phyloP scores from a whole-genome alignment of 2,797 vertebrate species.

The Diplodus sargus region DNA sequence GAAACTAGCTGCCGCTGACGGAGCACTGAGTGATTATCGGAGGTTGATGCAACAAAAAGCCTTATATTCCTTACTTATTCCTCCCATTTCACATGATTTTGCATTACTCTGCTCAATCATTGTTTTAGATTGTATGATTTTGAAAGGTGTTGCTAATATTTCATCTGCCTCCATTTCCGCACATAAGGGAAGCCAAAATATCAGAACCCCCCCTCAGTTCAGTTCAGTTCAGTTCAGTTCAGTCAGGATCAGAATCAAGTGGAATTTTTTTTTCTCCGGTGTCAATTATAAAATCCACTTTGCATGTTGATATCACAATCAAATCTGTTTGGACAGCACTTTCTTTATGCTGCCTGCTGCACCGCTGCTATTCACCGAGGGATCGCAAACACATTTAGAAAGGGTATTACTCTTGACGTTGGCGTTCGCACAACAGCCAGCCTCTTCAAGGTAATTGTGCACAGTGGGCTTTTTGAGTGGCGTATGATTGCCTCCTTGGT shows the following conservation, averaged over 20 bases:
- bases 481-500: conserved; percentile 45
- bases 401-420: conserved; percentile 47
- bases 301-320: conserved; percentile 14
- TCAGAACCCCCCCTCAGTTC: neutral
- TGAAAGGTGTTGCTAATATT: neutral
- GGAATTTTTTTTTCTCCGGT: neutral
- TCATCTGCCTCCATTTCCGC: neutral
- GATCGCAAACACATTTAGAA: conserved; percentile 44
- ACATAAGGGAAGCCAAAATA: neutral
- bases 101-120: too few relatives aligned
- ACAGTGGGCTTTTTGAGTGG: conserved; percentile 48
- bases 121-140: neutral
- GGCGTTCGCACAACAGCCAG: conserved; percentile 36
- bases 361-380: conserved; percentile 22
- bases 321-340: conserved; percentile 7
- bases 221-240: neutral
- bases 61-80: too few relatives aligned
- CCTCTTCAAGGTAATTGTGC: conserved; percentile 62
- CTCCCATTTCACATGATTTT: too few relatives aligned
- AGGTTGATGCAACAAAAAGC: neutral
- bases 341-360: conserved; percentile 31
- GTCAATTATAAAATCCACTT: conserved; percentile 11
- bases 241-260: neutral
- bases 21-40: neutral
- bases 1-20: neutral